Conservation (phyloP, 30 jellyfish, hydroid and myxozoan species). For the Calvadosia cruxmelitensis region DNA sequence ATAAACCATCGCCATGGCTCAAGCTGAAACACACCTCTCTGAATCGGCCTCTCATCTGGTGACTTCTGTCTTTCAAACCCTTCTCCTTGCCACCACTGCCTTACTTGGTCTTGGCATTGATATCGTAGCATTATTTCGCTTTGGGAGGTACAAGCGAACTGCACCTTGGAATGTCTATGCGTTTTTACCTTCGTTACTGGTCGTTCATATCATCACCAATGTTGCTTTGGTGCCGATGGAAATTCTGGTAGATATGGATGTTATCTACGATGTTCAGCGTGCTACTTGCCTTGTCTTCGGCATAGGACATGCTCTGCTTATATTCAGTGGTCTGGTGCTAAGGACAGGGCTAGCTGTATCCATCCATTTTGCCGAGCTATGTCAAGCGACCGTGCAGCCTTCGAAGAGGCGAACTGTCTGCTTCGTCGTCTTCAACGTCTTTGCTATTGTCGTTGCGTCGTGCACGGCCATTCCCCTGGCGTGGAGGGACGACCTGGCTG, state of each 20-base stretch:
- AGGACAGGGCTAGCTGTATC: background rate
- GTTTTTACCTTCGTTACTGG: background rate
- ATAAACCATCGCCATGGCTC: too few species aligned
- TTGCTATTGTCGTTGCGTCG: background rate
- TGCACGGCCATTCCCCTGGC: background rate
- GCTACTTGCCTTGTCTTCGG: background rate
- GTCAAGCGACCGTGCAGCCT: background rate
- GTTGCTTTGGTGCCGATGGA: background rate
- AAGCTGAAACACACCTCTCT: too few species aligned
- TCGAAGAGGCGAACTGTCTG: background rate
- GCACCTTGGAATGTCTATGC: background rate
- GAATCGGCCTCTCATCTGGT: background rate
- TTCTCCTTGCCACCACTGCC: background rate
- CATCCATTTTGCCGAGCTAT: background rate
- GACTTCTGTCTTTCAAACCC: background rate
- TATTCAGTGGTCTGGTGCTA: background rate
- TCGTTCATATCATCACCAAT: background rate
- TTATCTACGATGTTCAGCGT: background rate
- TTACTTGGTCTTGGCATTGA: background rate
- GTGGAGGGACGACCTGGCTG: background rate
- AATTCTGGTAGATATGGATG: background rate
- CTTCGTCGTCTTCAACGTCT: background rate
- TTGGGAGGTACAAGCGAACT: background rate
- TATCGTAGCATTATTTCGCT: background rate
- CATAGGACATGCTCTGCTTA: background rate